These are phyloP conservation scores for Quadriops clusia DNA, from an alignment of 2,888 invertebrate species.

Conservation along the genomic window DNA sequence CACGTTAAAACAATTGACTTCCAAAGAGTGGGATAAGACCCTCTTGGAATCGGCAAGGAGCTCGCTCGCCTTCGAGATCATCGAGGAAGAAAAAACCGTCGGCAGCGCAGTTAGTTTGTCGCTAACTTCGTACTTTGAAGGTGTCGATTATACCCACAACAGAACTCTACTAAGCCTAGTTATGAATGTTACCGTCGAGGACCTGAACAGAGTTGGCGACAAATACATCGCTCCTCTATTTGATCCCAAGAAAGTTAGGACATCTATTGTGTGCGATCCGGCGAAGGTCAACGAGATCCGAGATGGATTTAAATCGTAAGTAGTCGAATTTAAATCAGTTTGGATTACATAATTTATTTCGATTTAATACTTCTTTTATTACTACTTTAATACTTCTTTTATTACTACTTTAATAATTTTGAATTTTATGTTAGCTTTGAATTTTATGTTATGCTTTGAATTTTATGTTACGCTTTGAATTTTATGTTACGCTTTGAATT, in stretches of 20 bases:
- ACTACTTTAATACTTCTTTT: too few relatives aligned
- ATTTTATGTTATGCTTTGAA: too few relatives aligned
- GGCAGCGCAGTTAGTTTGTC: conserved; percentile 61
- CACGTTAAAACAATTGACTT: conserved; percentile 51
- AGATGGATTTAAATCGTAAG: conserved; percentile 17
- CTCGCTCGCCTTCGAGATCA: conserved; percentile 76
- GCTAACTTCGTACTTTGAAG: conserved; percentile 58
- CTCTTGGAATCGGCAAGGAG: conserved; percentile 75
- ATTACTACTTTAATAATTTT: too few relatives aligned
- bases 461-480: too few relatives aligned
- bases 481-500: too few relatives aligned
- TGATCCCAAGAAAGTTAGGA: conserved; percentile 44
- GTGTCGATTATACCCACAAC: conserved; percentile 54
- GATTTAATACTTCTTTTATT: too few relatives aligned
- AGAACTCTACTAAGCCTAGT: conserved; percentile 54
- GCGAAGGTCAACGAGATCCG: conserved; percentile 43
- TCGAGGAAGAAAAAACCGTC: conserved; percentile 69
- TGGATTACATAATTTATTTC: too few relatives aligned
- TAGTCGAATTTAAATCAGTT: neutral
- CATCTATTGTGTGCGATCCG: conserved; percentile 69
- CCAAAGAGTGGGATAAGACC: conserved; percentile 56
- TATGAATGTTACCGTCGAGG: conserved; percentile 49
- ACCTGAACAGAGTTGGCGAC: conserved; percentile 54
- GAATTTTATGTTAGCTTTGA: too few relatives aligned
- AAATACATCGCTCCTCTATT: conserved; percentile 61